Evolutionary conservation across 1,140 invertebrate species (phyloP), one percentile per base, ranked within the genome.

Genomic region (Caenorhabditis tropicalis): DNA sequence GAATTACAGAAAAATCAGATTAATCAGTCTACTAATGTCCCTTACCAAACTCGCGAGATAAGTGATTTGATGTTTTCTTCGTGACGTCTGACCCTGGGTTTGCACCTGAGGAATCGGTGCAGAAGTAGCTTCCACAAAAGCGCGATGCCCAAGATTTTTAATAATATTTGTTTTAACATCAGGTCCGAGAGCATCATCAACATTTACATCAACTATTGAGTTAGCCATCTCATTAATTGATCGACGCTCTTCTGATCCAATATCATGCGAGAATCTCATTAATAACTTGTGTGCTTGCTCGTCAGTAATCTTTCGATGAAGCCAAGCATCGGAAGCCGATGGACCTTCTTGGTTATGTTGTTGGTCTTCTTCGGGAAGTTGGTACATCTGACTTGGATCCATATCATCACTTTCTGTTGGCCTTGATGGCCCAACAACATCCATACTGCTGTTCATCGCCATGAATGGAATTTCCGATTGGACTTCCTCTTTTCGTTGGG

Each of bases 41-140:
- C 3, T 82, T 46, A 83, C 49, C 85, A 89, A 43, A 27, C 80
- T 43, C 2, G 88, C 88, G 24, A 89, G 60, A 87, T 89, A 87
- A 24, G 88, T 89, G 51, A 89, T 89, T 83, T 89, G 88, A 53
- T 89, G 88, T 48, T 89, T 89, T 70, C 87, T 80, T 60, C 89
- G 87, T 12, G 88, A 88, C 48, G 86, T 80, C 74, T 82, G 86
- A 43, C 87, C 53, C 36, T 53, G 36, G n/a, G 81, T 89, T 43
- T 87, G 87, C 16, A 87, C 74, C 53, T 85, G 87, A 33, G 87
- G 88, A 58, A 88, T 21, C 5, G 88, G 65, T 31, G 48, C 85
- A 33, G 70, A 81, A 0, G 87, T 85, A 53, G 88, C 83, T 49
- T 74, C 83, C 9, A 74, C 36, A 24, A 74, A 74, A 43, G 65